Evolutionary conservation across 2,888 invertebrate species (phyloP), one percentile per base, ranked within the genome.

Genomic region (Pandemis corylana): DNA sequence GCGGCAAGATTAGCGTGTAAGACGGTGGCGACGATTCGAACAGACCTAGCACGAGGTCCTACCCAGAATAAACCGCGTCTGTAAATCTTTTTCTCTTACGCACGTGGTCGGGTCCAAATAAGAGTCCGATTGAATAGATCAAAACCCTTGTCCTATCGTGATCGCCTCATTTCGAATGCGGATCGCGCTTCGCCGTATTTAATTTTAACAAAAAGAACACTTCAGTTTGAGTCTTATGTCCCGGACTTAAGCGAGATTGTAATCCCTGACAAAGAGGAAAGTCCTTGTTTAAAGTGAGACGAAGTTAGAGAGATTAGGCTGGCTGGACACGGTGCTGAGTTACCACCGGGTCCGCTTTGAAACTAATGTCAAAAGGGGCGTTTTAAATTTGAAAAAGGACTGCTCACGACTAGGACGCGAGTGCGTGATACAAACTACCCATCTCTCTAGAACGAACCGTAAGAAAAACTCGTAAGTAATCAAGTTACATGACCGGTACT

Each of bases 221-320:
- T 61, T 70, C 49, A 70, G 20, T 70, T 65, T 53, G 61, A 65
- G 41, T 66, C 74, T 74, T 74, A 65, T 62, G 44, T 70, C 69
- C 42, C n/a, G 13, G 65, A 51, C 69, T 61, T 65, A 66, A 74
- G 74, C 67, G 72, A 66, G 68, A 73, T 73, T 68, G 74, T 66
- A 36, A 70, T 70, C 65, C 65, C 0, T 7, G 65, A 59, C 64
- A 69, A 73, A 59, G 44, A 59, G 65, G 46, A 53, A 68, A 73
- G 59, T 65, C 44, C 65, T 70, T 70, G 65, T 70, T 74, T 70
- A 65, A 73, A 70, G 36, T 59, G 68, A 64, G 68, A 49, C 64
- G 56, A 74, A 70, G 65, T 74, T 74, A 61, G 51, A 41, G 61
- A 51, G 51, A 51, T 74, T 65, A 69, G 44, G 59, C 64, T 28